These are phyloP conservation scores for Dryobota labecula DNA, from an alignment of 2,888 invertebrate species.

Conservation along the genomic window DNA sequence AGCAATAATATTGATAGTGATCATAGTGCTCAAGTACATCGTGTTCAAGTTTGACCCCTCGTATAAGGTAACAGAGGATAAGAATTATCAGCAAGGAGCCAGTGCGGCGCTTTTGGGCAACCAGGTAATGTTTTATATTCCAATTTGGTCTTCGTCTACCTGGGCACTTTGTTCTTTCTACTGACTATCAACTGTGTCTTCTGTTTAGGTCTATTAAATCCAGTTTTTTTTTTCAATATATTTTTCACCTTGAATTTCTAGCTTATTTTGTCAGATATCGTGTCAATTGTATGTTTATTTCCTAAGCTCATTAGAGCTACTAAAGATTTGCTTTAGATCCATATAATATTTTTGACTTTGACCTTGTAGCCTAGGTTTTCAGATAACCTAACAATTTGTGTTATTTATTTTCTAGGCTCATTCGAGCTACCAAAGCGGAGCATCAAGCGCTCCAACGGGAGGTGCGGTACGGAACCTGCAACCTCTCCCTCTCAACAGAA, in stretches of 20 bases:
- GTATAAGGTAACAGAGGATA: slow-evolving; percentile 97
- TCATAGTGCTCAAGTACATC: slow-evolving; percentile 97
- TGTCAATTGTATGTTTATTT: neutral
- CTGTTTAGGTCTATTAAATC: neutral
- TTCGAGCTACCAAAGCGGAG: slow-evolving; percentile 86
- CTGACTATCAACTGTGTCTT: no score
- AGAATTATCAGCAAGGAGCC: slow-evolving; percentile 94
- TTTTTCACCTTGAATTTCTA: neutral
- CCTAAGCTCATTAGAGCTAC: slow-evolving; percentile 87
- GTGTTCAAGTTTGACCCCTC: slow-evolving; percentile 96
- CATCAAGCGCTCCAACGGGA: slow-evolving; percentile 86
- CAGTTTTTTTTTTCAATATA: neutral
- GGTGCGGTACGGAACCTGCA: slow-evolving; percentile 88
- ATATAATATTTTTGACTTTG: neutral
- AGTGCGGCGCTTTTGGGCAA: slow-evolving; percentile 94
- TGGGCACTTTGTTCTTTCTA: neutral
- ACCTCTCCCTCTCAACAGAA: slow-evolving; percentile 83
- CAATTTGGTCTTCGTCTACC: neutral
- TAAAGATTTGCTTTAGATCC: slow-evolving; percentile 69
- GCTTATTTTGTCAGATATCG: neutral
- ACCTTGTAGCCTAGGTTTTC: neutral
- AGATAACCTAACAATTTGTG: no score
- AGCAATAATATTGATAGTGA: slow-evolving; percentile 96
- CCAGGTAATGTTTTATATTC: slow-evolving; percentile 76
- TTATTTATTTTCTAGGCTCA: slow-evolving; percentile 77